Base-by-base conservation (phyloP, 2,113 vertebrate species). In the Myotis davidii region DNA sequence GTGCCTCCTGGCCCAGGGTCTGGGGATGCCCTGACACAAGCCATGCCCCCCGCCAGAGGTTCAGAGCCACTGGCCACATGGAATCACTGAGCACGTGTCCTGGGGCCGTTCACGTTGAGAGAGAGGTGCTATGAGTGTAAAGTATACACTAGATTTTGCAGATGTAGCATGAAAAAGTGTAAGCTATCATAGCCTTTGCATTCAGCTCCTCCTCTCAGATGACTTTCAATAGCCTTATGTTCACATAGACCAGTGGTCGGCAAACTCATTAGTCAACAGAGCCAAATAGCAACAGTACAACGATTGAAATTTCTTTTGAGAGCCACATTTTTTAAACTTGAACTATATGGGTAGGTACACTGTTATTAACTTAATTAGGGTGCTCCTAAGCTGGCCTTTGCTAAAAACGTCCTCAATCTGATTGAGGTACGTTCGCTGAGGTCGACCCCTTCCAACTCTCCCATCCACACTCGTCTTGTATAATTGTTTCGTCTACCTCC, bases 71-170 rank as follows among this genome's bases (percentile, higher is more conserved):
- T 16, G 0, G 20, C 42, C 67, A 34, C 42, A 5, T 21, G 37
- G 32, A 5, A 45, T 11, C 21, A 16, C 0, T 17, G 85, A 64
- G 50, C 10, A 2, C 8, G 25, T 18, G 20, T 17, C 6, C 1
- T 2, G 5, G 1, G n/a, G 21, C 27, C 12, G 64, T 52, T 50
- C 34, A 21, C 34, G 20, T 0, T 2, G n/a, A 78, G 34, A 72
- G 70, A 78, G 29, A 76, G 65, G 18, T 20, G 37, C 39, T 10
- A 4, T 11, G 21, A 23, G 2, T 34, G 4, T 56, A 54, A 67
- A 50, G 34, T 4, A 74, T 34, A 37, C 61, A 13, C 27, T 54
- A 48, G 8, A 4, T 48, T 70, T 67, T 37, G 37, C 64, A 92
- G 64, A 69, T 10, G 85, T 61, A 37, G 23, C 9, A 14, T 39